Conservation (phyloP, 2,113 vertebrate species). For the Thunnus thynnus region DNA sequence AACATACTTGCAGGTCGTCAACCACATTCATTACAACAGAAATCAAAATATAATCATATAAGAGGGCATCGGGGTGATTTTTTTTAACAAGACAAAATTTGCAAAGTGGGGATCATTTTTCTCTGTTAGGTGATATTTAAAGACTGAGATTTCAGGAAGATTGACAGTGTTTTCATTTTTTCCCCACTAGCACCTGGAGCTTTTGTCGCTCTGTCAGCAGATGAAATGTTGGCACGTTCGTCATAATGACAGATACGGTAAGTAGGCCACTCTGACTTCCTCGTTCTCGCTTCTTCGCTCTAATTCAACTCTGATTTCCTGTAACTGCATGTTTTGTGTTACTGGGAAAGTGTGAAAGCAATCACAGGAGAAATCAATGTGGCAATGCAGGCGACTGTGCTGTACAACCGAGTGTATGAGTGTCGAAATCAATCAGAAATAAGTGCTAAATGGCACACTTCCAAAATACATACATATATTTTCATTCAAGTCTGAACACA, state of each 20-base stretch:
- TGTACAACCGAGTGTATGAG: not conserved
- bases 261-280: not conserved
- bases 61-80: no score
- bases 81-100: not conserved
- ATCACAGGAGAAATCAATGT: not conserved
- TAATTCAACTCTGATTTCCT: constrained; percentile 8
- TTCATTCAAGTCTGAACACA: constrained; percentile 10
- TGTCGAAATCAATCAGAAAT: constrained; percentile 18
- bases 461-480: not conserved
- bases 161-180: not conserved
- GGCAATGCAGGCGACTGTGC: not conserved
- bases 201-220: constrained; percentile 25
- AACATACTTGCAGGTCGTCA: no score
- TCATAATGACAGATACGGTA: not conserved
- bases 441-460: not conserved
- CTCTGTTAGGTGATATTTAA: constrained; percentile 14
- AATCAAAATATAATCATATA: not conserved
- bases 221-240: constrained; percentile 13
- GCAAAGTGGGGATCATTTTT: not conserved
- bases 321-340: not conserved
- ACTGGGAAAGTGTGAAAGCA: not conserved
- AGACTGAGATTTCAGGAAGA: constrained; percentile 15
- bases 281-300: not conserved
- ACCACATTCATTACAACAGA: not conserved
- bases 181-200: constrained; percentile 5